phyloP scores from a whole-genome alignment of 2,113 vertebrate species.

The Talpa occidentalis region DNA sequence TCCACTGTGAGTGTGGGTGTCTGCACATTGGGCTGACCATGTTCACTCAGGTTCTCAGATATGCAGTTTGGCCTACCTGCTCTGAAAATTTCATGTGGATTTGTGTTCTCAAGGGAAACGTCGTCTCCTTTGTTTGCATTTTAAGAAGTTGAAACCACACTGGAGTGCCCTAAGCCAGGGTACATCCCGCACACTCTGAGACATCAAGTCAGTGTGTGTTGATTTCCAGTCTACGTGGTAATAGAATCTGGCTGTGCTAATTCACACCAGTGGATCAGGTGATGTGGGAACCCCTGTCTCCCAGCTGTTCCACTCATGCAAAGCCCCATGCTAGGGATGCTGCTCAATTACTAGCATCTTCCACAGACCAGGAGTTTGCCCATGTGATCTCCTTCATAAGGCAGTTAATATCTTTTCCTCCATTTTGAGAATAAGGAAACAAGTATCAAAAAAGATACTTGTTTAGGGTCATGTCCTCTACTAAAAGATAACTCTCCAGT shows the following conservation, averaged over 20 bases:
- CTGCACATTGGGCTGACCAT: background rate
- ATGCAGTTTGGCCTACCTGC: background rate
- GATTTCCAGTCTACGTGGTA: background rate
- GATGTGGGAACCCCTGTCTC: background rate
- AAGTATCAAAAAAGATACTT: background rate
- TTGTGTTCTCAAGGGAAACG: background rate
- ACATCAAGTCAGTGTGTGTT: background rate
- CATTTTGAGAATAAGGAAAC: constrained; percentile 25
- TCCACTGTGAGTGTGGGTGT: fast-evolving
- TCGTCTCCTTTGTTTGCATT: background rate
- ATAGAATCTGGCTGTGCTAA: background rate
- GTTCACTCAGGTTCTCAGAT: background rate
- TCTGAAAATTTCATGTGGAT: background rate
- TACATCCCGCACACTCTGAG: background rate
- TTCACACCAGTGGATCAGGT: background rate
- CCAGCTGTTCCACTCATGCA: background rate
- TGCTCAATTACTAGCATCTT: background rate
- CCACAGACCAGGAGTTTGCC: background rate
- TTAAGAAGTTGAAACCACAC: background rate
- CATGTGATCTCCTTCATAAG: background rate
- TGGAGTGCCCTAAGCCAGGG: background rate
- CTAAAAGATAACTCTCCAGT: background rate
- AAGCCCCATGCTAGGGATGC: background rate
- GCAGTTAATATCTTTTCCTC: background rate
- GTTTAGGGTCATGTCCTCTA: background rate